Conservation (phyloP, 1,140 invertebrate species). For the Ephestia elutella region DNA sequence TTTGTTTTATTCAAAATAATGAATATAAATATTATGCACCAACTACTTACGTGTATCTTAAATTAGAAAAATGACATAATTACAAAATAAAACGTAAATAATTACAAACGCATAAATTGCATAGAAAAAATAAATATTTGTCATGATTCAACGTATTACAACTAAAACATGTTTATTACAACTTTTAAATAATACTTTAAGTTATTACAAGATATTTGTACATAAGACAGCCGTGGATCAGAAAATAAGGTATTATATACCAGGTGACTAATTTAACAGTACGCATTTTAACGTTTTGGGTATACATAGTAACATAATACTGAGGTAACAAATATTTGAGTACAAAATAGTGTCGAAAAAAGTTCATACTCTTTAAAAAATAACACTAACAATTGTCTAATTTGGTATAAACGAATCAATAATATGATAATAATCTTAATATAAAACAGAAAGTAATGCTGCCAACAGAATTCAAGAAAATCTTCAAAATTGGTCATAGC, state of each 20-base stretch:
- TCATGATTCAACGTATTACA: slow-evolving; percentile 62
- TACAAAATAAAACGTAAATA: slow-evolving; percentile 5
- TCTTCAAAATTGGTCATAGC: too few species aligned
- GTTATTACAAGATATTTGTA: slow-evolving; percentile 43
- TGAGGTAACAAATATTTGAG: slow-evolving; percentile 19
- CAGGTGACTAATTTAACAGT: slow-evolving; percentile 20
- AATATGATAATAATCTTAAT: too few species aligned
- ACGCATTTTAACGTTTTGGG: background rate
- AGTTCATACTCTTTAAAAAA: background rate
- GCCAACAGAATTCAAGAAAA: too few species aligned
- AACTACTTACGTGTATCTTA: slow-evolving; percentile 14
- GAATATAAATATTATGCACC: slow-evolving; percentile 35
- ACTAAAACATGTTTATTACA: slow-evolving; percentile 42
- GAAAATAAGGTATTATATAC: slow-evolving; percentile 47
- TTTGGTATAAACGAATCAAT: too few species aligned
- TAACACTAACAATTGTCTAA: too few species aligned
- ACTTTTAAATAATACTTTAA: slow-evolving; percentile 51
- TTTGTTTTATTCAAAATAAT: slow-evolving; percentile 7
- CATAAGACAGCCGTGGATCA: slow-evolving; percentile 46
- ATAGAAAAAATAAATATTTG: slow-evolving; percentile 62
- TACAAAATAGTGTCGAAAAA: background rate
- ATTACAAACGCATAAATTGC: slow-evolving; percentile 14
- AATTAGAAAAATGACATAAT: slow-evolving; percentile 1
- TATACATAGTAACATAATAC: slow-evolving; percentile 23
- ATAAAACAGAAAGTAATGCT: too few species aligned